Conservation (phyloP, 2,888 invertebrate genomes). For the Eledone cirrhosa region DNA sequence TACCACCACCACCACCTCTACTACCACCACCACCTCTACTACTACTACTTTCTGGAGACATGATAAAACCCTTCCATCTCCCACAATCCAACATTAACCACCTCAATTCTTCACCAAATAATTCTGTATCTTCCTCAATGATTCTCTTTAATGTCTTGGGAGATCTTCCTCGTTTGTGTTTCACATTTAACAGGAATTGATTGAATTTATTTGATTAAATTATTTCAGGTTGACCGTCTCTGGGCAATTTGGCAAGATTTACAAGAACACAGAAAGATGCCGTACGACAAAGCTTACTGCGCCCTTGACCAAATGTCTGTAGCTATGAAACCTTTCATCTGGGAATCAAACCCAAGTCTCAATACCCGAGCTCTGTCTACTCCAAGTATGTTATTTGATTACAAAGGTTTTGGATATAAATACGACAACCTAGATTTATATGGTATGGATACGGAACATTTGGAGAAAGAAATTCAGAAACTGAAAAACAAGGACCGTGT, state of each 20-base stretch:
- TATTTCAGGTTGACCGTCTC: conserved; percentile 25
- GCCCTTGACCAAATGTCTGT: conserved; percentile 28
- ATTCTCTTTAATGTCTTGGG: too few species aligned
- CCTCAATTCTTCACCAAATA: too few species aligned
- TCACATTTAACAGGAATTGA: not conserved
- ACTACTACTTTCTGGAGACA: too few species aligned
- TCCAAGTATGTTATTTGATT: conserved; percentile 26
- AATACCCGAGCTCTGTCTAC: conserved; percentile 21
- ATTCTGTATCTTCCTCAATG: too few species aligned
- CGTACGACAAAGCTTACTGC: conserved; percentile 31
- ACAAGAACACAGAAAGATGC: conserved; percentile 27
- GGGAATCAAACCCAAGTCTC: conserved; percentile 24
- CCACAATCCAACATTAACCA: too few species aligned
- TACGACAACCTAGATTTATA: conserved; percentile 34
- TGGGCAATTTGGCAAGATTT: conserved; percentile 33
- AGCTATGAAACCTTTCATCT: conserved; percentile 30
- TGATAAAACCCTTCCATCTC: too few species aligned
- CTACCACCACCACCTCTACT: too few species aligned
- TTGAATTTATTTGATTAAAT: not conserved
- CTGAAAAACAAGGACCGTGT: conserved; percentile 30
- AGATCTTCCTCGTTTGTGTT: not conserved
- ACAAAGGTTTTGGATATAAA: conserved; percentile 29
- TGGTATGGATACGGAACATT: conserved; percentile 30
- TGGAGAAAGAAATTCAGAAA: conserved; percentile 26
- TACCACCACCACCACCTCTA: too few species aligned